Evolutionary conservation across 2,888 invertebrate species (phyloP).

Genomic region (Oligia strigilis): DNA sequence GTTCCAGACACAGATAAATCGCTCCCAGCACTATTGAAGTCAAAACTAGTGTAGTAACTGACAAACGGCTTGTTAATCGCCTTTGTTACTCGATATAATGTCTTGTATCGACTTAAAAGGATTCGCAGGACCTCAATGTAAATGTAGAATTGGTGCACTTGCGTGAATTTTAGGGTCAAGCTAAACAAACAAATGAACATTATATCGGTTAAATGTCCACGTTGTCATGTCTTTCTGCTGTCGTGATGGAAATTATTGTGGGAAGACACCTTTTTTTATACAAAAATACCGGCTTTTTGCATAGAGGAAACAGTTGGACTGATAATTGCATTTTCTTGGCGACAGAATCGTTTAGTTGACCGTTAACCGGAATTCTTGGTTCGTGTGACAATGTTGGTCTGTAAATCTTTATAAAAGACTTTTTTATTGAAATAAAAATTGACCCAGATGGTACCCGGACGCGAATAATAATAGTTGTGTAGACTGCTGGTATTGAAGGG

Average conservation of each 20-base stretch:
- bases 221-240: constrained; percentile 31
- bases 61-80: constrained; percentile 86
- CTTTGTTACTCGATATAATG: constrained; percentile 80
- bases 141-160: constrained; percentile 66
- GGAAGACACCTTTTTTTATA: constrained; percentile 26
- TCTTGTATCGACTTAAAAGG: constrained; percentile 83
- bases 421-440: constrained; percentile 32
- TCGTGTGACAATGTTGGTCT: constrained; percentile 36
- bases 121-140: constrained; percentile 66
- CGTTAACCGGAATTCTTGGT: constrained; percentile 48
- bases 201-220: constrained; percentile 68
- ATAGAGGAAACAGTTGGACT: constrained; percentile 47
- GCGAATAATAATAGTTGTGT: constrained; percentile 22
- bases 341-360: constrained; percentile 45
- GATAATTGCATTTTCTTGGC: constrained; percentile 58
- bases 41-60: constrained; percentile 75
- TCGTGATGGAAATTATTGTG: constrained; percentile 40
- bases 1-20: constrained; percentile 75
- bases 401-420: constrained; percentile 11
- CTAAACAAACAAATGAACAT: constrained; percentile 56
- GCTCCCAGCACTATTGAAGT: constrained; percentile 70
- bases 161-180: constrained; percentile 72
- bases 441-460: constrained; percentile 29
- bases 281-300: constrained; percentile 44
- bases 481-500: constrained; percentile 9